Conservation (phyloP, 2,113 vertebrate genomes). For the Labeo catla region DNA sequence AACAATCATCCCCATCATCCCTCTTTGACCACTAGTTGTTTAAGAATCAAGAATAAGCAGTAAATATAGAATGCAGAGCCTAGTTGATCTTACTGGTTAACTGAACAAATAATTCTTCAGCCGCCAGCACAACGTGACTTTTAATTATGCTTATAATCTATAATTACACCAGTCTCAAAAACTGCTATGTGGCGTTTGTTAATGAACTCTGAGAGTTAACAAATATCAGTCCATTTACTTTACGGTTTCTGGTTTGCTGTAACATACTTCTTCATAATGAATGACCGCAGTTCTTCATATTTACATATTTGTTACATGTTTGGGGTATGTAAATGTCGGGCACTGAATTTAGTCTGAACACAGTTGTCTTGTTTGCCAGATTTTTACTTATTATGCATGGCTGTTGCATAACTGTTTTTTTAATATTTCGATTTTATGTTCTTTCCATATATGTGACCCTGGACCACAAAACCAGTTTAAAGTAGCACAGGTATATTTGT, state of each 20-base stretch:
- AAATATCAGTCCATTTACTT: not conserved
- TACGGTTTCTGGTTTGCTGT: not conserved
- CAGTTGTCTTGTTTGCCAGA: not conserved
- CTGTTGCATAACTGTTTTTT: not conserved
- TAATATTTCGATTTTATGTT: too few species aligned
- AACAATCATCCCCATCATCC: not conserved
- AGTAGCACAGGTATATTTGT: too few species aligned
- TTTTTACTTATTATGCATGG: too few species aligned
- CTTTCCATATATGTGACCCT: too few species aligned
- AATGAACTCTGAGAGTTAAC: slow-evolving; percentile 1
- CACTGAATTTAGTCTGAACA: not conserved
- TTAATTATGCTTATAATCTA: slow-evolving; percentile 32
- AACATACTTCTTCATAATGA: not conserved
- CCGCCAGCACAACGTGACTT: not conserved
- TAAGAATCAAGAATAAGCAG: not conserved
- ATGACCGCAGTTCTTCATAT: not conserved
- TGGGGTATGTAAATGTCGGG: not conserved
- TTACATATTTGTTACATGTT: not conserved
- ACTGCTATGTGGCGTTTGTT: not conserved
- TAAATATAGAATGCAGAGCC: not conserved
- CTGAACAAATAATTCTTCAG: slow-evolving; percentile 6
- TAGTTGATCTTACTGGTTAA: not conserved
- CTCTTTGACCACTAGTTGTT: not conserved
- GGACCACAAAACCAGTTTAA: too few species aligned
- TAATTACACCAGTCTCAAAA: not conserved